phyloP scores from a whole-genome alignment of 2,113 vertebrate species.

The Tauraco erythrolophus region DNA sequence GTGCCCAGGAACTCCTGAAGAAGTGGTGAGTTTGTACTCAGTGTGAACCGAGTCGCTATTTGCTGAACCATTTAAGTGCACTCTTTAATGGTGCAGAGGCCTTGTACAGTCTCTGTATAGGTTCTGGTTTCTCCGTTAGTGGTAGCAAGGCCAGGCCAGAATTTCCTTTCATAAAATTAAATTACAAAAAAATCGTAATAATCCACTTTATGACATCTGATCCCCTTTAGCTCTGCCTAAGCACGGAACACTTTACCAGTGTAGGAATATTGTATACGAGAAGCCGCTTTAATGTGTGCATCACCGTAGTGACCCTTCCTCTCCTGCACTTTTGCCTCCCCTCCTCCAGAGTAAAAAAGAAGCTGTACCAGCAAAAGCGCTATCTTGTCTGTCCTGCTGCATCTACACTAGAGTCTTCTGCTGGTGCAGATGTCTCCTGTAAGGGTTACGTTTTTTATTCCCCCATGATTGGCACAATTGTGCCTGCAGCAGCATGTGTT shows the following conservation, averaged over 20 bases:
- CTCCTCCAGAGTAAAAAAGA: neutral
- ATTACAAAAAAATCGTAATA: neutral
- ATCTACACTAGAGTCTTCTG: neutral
- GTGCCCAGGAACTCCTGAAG: neutral
- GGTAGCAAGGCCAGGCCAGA: neutral
- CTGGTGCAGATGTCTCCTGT: neutral
- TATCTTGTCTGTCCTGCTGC: neutral
- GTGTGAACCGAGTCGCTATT: neutral
- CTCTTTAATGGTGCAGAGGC: neutral
- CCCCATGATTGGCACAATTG: neutral
- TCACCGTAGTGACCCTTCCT: neutral
- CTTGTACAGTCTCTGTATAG: neutral
- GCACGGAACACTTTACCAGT: neutral
- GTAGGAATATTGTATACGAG: neutral
- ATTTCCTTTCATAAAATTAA: neutral
- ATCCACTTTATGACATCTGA: neutral
- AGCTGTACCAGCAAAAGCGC: neutral
- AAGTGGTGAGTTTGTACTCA: neutral
- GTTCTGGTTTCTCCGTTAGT: neutral
- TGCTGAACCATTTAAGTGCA: neutral
- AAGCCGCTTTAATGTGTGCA: neutral
- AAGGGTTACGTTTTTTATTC: neutral
- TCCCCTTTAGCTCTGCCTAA: neutral
- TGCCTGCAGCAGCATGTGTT: neutral
- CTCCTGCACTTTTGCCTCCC: neutral